Conservation (phyloP, 1,140 invertebrate species). For the Drepana arcuata region DNA sequence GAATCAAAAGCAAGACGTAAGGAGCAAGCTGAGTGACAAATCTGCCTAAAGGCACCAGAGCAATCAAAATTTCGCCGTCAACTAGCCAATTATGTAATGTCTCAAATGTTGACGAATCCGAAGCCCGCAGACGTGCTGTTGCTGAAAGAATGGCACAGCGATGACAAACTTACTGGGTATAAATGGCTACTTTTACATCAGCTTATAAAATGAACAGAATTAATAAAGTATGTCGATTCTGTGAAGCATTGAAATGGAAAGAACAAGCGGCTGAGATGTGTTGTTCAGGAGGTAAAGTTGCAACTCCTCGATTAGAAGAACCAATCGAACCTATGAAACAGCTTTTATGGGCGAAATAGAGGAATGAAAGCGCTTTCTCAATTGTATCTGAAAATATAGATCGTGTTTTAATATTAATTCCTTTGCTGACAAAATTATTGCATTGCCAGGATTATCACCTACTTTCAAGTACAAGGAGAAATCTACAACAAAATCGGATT, state of each 20-base stretch:
- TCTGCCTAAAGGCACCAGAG: too few species aligned
- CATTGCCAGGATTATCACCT: conserved; percentile 26
- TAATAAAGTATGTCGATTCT: too few species aligned
- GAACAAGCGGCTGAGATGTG: conserved; percentile 34
- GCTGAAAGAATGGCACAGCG: too few species aligned
- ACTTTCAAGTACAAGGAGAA: conserved; percentile 63
- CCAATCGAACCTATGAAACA: conserved; percentile 25
- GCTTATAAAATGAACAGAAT: too few species aligned
- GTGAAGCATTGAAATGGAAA: conserved; percentile 38
- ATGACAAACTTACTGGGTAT: too few species aligned
- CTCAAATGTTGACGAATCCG: too few species aligned
- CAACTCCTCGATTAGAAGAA: conserved; percentile 18
- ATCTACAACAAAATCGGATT: conserved; percentile 49
- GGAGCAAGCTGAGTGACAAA: too few species aligned
- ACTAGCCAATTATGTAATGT: too few species aligned
- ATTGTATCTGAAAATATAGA: conserved; percentile 35
- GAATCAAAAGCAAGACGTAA: too few species aligned
- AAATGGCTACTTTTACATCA: too few species aligned
- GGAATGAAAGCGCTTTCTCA: conserved; percentile 48
- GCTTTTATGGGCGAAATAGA: conserved; percentile 17
- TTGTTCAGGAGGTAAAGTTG: conserved; percentile 26
- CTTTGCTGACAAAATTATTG: conserved; percentile 32
- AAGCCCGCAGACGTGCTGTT: too few species aligned
- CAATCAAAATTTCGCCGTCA: too few species aligned
- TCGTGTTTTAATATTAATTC: conserved; percentile 52